Base-by-base conservation (phyloP, 2,888 invertebrate genomes). In the Panorpa germanica region DNA sequence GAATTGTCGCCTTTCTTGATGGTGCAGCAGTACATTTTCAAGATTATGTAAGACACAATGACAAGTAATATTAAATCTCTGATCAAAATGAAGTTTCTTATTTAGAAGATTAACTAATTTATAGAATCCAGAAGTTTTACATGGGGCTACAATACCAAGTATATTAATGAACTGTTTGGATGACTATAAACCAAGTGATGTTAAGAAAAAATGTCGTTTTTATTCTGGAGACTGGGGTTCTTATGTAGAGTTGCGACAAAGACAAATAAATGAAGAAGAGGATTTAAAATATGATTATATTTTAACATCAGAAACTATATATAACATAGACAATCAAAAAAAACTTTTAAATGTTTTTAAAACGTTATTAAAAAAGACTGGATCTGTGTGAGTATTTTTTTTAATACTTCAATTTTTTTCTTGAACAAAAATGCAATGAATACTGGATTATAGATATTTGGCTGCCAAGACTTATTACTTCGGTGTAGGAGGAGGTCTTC, bases 401-500 rank as follows among this genome's bases (percentile, higher is more conserved):
- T 32, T 10, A 22, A 27, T 15, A 21, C 25, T 18, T 24, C 27
- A 30, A 16, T 27, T 33, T 31, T 35, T 33, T 40, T 31, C 38
- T n/a, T n/a, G n/a, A n/a, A n/a, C n/a, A n/a, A n/a, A n/a, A n/a
- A n/a, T n/a, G n/a, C n/a, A n/a, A n/a, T 40, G 41, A 36, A 37
- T 20, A 23, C 26, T 21, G 5, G 29, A n/a, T n/a, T 12, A 22
- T 28, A 55, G 64, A 37, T 74, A 69, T 49, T 52, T 95, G 32
- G 91, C 90, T 30, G 91, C 86, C 3, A 96, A 95, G 61, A 69
- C 70, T 9, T 72, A 77, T 53, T 96, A 96, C 52, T 95, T 95
- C 61, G 95, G 95, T 37, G 85, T 93, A 13, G 93, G 93, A 8
- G 95, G 95, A 29, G 75, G 85, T 8, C 59, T 74, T 22, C 56